Base-by-base conservation (phyloP, 1,140 invertebrate species). In the Gryon sp. region DNA sequence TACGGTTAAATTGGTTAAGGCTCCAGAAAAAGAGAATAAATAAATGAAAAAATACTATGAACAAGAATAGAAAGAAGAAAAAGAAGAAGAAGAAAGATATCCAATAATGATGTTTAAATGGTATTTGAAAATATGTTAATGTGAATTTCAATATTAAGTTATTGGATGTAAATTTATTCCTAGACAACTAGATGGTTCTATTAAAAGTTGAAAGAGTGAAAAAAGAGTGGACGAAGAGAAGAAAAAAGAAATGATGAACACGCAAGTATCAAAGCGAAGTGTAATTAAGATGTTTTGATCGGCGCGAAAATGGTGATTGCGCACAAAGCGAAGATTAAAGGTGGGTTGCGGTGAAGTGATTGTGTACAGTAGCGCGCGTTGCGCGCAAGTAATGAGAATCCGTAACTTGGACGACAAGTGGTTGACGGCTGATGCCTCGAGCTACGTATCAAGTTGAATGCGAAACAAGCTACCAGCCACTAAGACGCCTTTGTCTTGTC, bases 401-500 rank as follows among this genome's bases (percentile, higher is more conserved):
- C 46, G 57, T 41, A 66, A 62, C 55, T 46, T 77, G 36, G 48
- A 68, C 68, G 75, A 77, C 68, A 68, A 77, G 75, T 66, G 55
- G 66, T 72, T 72, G 66, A 77, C 66, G 66, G 53, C 18, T 36
- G 34, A 34, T 18, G 75, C 75, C 75, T 48, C 26, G 40, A 72
- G 75, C 65, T 28, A 75, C 53, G 53, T 30, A 60, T 75, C 50
- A 69, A 46, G 50, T 46, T 59, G 38, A 20, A 20, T 15, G 59
- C 45, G 20, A 45, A 57, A 53, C 12, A 57, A 62, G 43, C 38
- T 70, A 57, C 57, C 22, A 40, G 48, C 18, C 26, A 65, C 65
- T 57, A 55, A 40, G 53, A 53, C 16, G 36, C 30, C 9, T 48
- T 72, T 70, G 74, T 70, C 74, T 70, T 65, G 59, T 76, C 32